Evolutionary conservation across 2,113 vertebrate genomes (phyloP).

Genomic region (Actenoides hombroni): DNA sequence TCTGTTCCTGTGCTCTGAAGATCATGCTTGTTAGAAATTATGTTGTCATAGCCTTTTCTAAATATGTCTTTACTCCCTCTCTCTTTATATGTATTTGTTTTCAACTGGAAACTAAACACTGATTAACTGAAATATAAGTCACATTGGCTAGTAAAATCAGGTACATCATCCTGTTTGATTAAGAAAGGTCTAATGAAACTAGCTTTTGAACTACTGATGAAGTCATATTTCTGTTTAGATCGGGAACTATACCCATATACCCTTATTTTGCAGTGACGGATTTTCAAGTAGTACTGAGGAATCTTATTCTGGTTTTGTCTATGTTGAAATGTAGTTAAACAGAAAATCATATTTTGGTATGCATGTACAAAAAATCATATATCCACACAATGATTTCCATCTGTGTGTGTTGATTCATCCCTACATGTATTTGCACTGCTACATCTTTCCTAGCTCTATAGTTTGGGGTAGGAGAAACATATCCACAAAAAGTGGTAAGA

Average conservation of each 20-base stretch:
- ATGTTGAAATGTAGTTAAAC: neutral
- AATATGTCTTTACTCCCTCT: neutral
- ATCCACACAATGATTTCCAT: fast-evolving
- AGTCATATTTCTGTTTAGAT: neutral
- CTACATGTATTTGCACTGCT: no score
- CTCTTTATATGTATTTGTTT: neutral
- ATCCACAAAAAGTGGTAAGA: no score
- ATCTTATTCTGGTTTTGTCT: neutral
- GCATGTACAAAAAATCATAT: neutral
- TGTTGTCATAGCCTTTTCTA: neutral
- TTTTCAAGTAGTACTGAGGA: neutral
- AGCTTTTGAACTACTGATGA: neutral
- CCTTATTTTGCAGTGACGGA: neutral
- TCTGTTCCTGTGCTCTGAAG: no score
- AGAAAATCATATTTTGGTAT: fast-evolving
- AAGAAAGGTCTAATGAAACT: neutral
- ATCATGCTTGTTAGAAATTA: neutral
- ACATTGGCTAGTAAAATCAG: neutral
- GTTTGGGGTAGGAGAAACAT: no score
- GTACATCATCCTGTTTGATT: neutral
- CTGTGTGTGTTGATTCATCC: no score
- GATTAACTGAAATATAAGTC: neutral
- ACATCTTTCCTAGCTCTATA: no score
- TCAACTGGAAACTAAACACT: neutral
- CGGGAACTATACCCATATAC: neutral